A percentile compares a stretch with the other conserved stretches of the same genome.
phyloP scores from a whole-genome alignment of 2,888 invertebrate genomes.

The Hirtodrosophila trivittata region DNA sequence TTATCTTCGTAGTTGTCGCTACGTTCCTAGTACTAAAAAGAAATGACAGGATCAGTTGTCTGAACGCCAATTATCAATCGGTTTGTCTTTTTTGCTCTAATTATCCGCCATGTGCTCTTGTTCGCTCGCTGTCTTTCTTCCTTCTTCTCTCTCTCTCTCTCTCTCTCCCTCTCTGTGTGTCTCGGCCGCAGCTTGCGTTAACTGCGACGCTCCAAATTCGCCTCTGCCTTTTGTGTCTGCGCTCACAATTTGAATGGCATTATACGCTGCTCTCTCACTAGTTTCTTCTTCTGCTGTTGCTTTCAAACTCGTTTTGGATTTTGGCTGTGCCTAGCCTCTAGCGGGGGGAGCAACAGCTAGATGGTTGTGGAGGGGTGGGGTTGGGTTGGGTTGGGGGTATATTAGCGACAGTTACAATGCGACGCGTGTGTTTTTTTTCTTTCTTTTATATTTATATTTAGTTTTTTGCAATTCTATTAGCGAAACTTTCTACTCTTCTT shows the following conservation, averaged over 20 bases:
- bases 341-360: not conserved
- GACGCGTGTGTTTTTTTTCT: slow-evolving; percentile 13
- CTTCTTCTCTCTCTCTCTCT: not conserved
- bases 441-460: not conserved
- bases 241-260: slow-evolving; percentile 45
- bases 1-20: too few species aligned
- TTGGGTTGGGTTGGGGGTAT: too few species aligned
- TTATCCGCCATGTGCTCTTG: slow-evolving; percentile 37
- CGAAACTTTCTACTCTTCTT: slow-evolving; percentile 10
- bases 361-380: slow-evolving; percentile 17
- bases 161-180: not conserved
- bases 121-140: not conserved
- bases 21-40: slow-evolving; percentile 9
- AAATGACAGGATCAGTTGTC: slow-evolving; percentile 44
- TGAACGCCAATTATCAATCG: slow-evolving; percentile 7
- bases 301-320: slow-evolving; percentile 57
- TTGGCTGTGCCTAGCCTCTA: slow-evolving; percentile 14
- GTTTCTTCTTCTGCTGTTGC: slow-evolving; percentile 33
- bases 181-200: not conserved
- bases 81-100: slow-evolving; percentile 11
- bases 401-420: slow-evolving; percentile 22
- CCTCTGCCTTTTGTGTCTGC: slow-evolving; percentile 22
- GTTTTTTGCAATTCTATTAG: slow-evolving; percentile 10
- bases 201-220: slow-evolving; percentile 31
- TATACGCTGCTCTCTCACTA: slow-evolving; percentile 24